Conservation (phyloP, 2,888 invertebrate genomes). For the Chrysolina americana region DNA sequence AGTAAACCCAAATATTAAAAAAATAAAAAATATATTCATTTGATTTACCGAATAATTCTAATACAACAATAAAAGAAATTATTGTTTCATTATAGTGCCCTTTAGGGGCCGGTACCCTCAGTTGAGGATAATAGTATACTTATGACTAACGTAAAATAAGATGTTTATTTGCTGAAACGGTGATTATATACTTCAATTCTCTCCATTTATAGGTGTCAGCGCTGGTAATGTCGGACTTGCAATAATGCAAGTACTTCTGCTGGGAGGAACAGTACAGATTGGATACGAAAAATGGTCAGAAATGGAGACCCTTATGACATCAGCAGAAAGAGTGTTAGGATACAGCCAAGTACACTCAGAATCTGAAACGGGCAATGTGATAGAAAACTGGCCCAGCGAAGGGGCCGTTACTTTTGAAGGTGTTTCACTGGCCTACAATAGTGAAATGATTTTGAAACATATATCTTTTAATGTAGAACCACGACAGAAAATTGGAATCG, state of each 20-base stretch:
- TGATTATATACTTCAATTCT: too few species aligned
- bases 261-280: slow-evolving; percentile 79
- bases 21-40: too few species aligned
- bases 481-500: slow-evolving; percentile 70
- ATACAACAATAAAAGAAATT: too few species aligned
- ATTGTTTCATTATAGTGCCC: too few species aligned
- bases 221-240: slow-evolving; percentile 71
- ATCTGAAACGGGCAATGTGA: not conserved
- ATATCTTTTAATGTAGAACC: slow-evolving; percentile 78
- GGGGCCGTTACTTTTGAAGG: slow-evolving; percentile 79
- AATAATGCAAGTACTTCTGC: slow-evolving; percentile 83
- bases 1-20: too few species aligned
- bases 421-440: slow-evolving; percentile 81
- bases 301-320: slow-evolving; percentile 84
- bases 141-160: too few species aligned
- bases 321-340: slow-evolving; percentile 83
- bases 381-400: slow-evolving; percentile 79
- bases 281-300: slow-evolving; percentile 88
- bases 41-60: too few species aligned
- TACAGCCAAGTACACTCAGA: slow-evolving; percentile 58
- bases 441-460: slow-evolving; percentile 81
- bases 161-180: too few species aligned
- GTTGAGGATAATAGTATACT: too few species aligned
- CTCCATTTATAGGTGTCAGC: slow-evolving; percentile 50
- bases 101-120: too few species aligned